These are phyloP conservation scores for Synanthedon formicaeformis DNA, from an alignment of 2,888 invertebrate species.

Conservation along the genomic window DNA sequence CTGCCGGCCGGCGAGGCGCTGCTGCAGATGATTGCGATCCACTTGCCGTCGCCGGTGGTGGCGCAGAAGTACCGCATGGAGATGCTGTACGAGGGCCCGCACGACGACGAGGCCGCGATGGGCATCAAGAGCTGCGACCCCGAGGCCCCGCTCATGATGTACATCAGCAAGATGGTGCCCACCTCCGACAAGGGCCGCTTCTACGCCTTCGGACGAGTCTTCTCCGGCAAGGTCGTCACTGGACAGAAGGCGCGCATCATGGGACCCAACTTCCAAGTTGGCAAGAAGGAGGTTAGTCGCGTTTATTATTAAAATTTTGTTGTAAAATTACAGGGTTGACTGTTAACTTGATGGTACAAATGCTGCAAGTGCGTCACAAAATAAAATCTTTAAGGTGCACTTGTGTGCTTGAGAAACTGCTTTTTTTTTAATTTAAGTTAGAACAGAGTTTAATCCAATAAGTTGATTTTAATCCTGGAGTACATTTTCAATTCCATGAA, in stretches of 20 bases:
- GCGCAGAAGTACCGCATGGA: constrained; percentile 99
- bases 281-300: constrained; percentile 92
- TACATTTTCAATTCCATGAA: too few species aligned
- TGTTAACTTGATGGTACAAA: too few species aligned
- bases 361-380: too few species aligned
- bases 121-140: constrained; percentile 95
- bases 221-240: constrained; percentile 93
- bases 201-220: constrained; percentile 99
- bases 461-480: too few species aligned
- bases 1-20: constrained; percentile 99
- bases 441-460: too few species aligned
- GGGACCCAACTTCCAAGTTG: constrained; percentile 98
- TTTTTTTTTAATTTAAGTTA: too few species aligned
- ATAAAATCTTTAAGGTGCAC: too few species aligned
- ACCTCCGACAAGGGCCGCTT: constrained; percentile 99
- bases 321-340: too few species aligned
- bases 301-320: too few species aligned
- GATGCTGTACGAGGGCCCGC: constrained; percentile 99
- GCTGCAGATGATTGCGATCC: constrained; percentile 99
- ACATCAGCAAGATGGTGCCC: constrained; percentile 99
- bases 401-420: too few species aligned
- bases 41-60: constrained; percentile 98
- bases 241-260: constrained; percentile 97
- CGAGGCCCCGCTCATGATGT: constrained; percentile 99
- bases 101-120: constrained; percentile 93